Conservation (phyloP, 2,797 vertebrate genomes). For the Rhyacichthys aspro region DNA sequence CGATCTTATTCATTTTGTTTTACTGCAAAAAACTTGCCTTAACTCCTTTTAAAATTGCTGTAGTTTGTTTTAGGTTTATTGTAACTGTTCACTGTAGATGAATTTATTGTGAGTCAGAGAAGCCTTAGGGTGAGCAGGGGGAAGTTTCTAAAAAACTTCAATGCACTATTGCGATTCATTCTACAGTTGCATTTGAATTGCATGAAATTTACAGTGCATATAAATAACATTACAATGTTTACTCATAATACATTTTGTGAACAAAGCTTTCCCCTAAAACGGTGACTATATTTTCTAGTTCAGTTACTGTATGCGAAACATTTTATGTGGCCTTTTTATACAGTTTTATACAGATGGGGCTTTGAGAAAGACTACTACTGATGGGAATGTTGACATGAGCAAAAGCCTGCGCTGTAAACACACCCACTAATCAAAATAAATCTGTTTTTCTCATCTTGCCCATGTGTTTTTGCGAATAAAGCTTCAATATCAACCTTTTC, state of each 20-base stretch:
- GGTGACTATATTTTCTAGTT: no score
- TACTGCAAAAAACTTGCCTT: constrained; percentile 34
- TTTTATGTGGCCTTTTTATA: background rate
- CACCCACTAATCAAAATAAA: constrained; percentile 39
- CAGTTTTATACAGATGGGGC: background rate
- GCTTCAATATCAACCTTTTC: no score
- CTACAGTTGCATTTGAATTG: no score
- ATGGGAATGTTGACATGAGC: background rate
- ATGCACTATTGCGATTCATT: no score
- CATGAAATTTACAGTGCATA: background rate
- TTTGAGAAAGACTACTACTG: background rate
- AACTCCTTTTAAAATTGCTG: constrained; percentile 9
- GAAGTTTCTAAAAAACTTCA: no score
- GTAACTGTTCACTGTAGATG: constrained; percentile 8
- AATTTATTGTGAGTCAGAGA: background rate
- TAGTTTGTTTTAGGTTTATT: background rate
- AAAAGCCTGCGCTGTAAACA: constrained; percentile 16
- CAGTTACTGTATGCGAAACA: no score
- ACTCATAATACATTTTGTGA: no score
- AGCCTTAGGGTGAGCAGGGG: no score
- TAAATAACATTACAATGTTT: no score
- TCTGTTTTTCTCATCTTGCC: background rate
- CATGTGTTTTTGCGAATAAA: background rate
- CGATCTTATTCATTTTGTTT: constrained; percentile 11
- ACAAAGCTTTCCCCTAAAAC: no score